phyloP scores from a whole-genome alignment of 2,888 invertebrate species.

The Hetaerina titia region DNA sequence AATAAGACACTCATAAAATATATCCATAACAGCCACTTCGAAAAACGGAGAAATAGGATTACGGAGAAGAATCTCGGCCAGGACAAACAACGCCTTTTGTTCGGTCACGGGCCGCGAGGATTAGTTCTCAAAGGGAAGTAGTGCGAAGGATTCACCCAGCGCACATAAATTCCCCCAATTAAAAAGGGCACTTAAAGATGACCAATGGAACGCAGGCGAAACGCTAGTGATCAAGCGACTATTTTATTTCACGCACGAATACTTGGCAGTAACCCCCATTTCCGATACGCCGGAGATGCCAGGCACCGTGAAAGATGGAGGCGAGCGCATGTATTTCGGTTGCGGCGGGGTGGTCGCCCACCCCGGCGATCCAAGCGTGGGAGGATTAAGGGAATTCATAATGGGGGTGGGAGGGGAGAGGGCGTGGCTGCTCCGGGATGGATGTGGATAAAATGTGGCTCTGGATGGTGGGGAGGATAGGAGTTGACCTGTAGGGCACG shows the following conservation, averaged over 20 bases:
- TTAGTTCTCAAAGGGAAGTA: too few species aligned
- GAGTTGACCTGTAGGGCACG: too few species aligned
- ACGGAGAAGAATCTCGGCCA: too few species aligned
- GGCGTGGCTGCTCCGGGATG: not conserved
- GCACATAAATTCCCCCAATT: not conserved
- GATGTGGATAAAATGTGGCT: too few species aligned
- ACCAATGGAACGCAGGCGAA: not conserved
- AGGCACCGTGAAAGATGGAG: not conserved
- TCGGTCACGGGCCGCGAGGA: too few species aligned
- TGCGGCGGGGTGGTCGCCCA: not conserved
- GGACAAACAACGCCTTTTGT: too few species aligned
- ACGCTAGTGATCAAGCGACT: not conserved
- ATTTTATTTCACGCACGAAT: not conserved
- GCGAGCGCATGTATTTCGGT: not conserved
- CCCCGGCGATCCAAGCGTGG: not conserved
- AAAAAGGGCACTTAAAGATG: not conserved
- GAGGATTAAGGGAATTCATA: slow-evolving; percentile 3
- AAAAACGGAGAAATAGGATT: too few species aligned
- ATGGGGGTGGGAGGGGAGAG: not conserved
- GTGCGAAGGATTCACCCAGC: too few species aligned
- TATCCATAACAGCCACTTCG: too few species aligned
- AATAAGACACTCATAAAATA: too few species aligned
- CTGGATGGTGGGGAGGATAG: too few species aligned
- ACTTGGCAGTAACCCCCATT: not conserved
- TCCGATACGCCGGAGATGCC: not conserved